Conservation (phyloP, 2,797 vertebrate species). For the Masticophis lateralis region DNA sequence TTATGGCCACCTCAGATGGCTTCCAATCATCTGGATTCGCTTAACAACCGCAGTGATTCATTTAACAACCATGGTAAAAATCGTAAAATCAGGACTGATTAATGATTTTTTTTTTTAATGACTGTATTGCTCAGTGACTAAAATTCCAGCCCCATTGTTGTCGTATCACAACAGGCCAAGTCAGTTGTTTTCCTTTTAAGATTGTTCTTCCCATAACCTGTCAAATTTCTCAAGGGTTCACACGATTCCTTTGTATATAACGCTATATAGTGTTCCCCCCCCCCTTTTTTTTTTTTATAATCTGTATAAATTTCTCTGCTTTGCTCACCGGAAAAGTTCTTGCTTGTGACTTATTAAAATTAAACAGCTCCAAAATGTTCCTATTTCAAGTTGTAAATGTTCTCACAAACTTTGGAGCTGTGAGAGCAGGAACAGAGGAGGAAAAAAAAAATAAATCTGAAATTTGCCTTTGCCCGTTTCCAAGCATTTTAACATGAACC, state of each 20-base stretch:
- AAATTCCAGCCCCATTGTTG: neutral
- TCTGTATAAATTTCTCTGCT: neutral
- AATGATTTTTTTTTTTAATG: too few species aligned
- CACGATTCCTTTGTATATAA: neutral
- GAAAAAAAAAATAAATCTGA: neutral
- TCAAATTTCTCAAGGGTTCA: neutral
- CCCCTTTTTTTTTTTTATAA: neutral
- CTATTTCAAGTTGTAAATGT: constrained; percentile 4
- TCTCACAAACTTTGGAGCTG: neutral
- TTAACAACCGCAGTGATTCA: too few species aligned
- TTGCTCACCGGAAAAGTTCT: neutral
- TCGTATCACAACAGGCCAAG: neutral
- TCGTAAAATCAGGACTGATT: too few species aligned
- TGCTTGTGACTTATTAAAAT: neutral
- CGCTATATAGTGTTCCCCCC: too few species aligned
- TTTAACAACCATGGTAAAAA: too few species aligned
- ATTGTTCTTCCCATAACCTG: neutral
- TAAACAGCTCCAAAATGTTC: neutral
- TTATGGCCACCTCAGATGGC: too few species aligned
- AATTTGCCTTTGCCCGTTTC: neutral
- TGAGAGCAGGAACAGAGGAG: neutral
- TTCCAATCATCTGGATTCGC: too few species aligned
- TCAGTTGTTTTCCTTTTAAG: neutral
- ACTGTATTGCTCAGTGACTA: neutral
- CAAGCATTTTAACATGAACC: neutral